These are phyloP conservation scores for Erannis defoliaria DNA, from an alignment of 2,888 invertebrate genomes.

Conservation along the genomic window DNA sequence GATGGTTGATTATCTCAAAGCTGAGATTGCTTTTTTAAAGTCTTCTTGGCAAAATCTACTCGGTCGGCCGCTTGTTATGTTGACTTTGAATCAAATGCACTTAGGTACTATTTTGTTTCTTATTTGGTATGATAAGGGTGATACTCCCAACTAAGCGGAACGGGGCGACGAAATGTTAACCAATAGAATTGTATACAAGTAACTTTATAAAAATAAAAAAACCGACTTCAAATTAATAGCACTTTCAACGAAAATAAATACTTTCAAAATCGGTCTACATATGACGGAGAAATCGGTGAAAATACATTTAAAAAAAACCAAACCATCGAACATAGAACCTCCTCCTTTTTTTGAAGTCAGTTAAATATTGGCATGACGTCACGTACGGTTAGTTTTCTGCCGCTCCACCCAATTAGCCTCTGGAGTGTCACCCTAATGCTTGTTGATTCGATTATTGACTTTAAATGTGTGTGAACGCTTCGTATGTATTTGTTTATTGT, in stretches of 20 bases:
- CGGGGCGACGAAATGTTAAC: neutral
- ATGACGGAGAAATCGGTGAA: too few relatives aligned
- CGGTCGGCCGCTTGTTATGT: slow-evolving; percentile 97
- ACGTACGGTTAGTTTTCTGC: neutral
- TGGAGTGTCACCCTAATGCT: slow-evolving; percentile 51
- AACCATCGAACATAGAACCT: too few relatives aligned
- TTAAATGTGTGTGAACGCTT: slow-evolving; percentile 32
- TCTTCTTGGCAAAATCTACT: slow-evolving; percentile 99
- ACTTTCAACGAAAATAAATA: neutral
- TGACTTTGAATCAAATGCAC: slow-evolving; percentile 95
- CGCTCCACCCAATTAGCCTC: neutral
- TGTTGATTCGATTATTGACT: slow-evolving; percentile 48
- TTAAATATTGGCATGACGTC: neutral
- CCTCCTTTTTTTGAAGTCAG: too few relatives aligned
- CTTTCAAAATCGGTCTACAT: too few relatives aligned
- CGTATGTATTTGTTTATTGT: slow-evolving; percentile 32
- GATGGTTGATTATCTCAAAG: slow-evolving; percentile 98
- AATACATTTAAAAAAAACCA: too few relatives aligned
- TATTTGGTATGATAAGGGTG: slow-evolving; percentile 35
- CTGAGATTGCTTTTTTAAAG: slow-evolving; percentile 99
- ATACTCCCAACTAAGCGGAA: neutral
- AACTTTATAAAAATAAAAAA: too few relatives aligned
- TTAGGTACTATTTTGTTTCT: slow-evolving; percentile 89
- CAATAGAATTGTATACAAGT: neutral
- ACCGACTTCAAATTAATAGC: too few relatives aligned